Base-by-base conservation (phyloP, 2,113 vertebrate genomes). In the Calypte anna region DNA sequence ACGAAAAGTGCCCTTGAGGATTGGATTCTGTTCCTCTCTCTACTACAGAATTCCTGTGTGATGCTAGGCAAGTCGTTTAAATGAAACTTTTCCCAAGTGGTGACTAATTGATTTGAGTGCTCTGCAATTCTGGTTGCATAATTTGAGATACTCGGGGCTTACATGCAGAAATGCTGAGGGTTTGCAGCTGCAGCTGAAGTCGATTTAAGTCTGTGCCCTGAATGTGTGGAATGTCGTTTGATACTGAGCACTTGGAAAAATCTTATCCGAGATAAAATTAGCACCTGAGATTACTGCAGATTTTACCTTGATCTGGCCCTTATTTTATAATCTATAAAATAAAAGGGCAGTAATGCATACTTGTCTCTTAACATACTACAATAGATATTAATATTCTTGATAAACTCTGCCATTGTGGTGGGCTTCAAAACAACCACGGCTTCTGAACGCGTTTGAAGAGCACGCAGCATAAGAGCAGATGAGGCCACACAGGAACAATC, bases 81-180 rank as follows among this genome's bases (percentile, higher is more conserved):
- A 95, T 7, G 91, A 96, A 96, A 95, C 96, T 96, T 96, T 96
- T 96, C 96, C 95, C 96, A 96, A 96, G 96, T 96, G 95, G 96
- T 96, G 95, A 96, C 96, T 96, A 96, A 96, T 96, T 96, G 96
- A 96, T 96, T 96, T 96, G 96, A 96, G 96, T 96, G 96, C 95
- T 96, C 95, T 96, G 94, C 94, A 96, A 96, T 96, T 96, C 92
- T 96, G 88, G 88, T 95, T 93, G 95, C 95, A 96, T 96, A 96
- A 96, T 96, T 96, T 95, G 92, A 90, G 91, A 50, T 96, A 86
- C 88, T 81, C 83, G 80, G 82, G 76, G 76, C 73, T 93, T 88
- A 86, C 90, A 93, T 88, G 95, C 91, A 95, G 95, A 95, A 95
- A 90, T 83, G 86, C 91, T 86, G 91, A 93, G 92, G 68, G 86